These are phyloP conservation scores for Lagodon rhomboides DNA, from an alignment of 2,797 vertebrate genomes.

Conservation along the genomic window DNA sequence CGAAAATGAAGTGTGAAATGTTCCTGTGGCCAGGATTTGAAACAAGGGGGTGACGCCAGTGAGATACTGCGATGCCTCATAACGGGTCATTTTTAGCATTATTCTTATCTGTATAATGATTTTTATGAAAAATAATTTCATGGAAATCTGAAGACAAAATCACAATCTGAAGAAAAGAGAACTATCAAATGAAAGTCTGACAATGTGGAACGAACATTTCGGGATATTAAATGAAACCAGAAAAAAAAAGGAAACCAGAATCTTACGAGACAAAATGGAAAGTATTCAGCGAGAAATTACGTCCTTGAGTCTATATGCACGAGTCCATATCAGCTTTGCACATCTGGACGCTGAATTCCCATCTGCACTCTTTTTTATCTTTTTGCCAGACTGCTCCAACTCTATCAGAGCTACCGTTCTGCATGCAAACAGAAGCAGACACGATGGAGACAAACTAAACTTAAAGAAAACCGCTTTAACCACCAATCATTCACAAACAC, in stretches of 20 bases:
- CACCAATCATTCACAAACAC: conserved; percentile 25
- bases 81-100: not conserved
- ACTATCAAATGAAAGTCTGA: not conserved
- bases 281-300: conserved; percentile 5
- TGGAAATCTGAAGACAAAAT: not conserved
- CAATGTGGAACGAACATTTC: not conserved
- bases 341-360: not conserved
- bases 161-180: not conserved
- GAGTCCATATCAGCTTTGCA: not conserved
- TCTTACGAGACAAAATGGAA: not conserved
- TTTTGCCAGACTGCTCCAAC: not conserved
- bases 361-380: not conserved
- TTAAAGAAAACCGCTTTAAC: conserved; percentile 33
- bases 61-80: no score
- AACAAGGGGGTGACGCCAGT: not conserved
- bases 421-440: not conserved
- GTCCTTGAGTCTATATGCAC: not conserved
- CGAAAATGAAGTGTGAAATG: no score
- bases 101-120: not conserved
- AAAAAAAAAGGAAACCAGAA: not conserved
- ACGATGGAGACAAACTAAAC: conserved; percentile 18
- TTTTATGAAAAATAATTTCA: not conserved
- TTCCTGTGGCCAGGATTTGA: not conserved
- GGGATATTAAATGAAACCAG: not conserved
- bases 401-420: conserved; percentile 8